Evolutionary conservation across 2,797 vertebrate species (phyloP), one percentile per base, ranked within the genome.

Genomic region (Buceros bicornis): DNA sequence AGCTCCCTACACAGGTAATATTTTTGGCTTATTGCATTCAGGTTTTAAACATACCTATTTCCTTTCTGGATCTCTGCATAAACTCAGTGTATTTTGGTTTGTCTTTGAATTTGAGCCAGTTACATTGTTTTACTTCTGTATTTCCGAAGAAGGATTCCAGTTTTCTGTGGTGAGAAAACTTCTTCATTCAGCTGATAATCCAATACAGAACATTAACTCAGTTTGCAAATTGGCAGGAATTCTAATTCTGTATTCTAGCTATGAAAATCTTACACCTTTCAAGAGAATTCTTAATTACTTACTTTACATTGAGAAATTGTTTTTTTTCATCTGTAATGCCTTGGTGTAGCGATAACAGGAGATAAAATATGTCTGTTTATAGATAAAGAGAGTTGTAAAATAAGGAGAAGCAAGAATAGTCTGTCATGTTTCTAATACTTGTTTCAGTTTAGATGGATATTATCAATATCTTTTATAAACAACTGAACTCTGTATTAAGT

Each of bases 1-100:
- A 99, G 86, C 99, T 99, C 16, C 99, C 99, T 21, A 98, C 98
- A 60, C 99, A 99, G 99, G 99, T 99, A 97, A 87, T 66, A 10
- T 19, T 70, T 94, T 45, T 70, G 18, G 2, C 19, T 67, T 93
- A 58, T 3, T 85, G 40, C 13, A 3, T 48, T 87, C 25, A 61
- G 28, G 28, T 90, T 82, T 85, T 82, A 43, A 90, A 37, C 2
- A 7, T 53, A n/a, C 15, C 69, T 78, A 15, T 93, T 93, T 87
- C 47, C 28, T 48, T 83, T 91, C 31, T 86, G 67, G 86, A 61
- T 80, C 58, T 57, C 12, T 80, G 20, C 20, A 24, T 79, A 72
- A 87, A 21, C n/a, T 62, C 28, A 28, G 19, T 42, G 29, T 72
- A 65, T 57, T 92, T 94, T 72, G 31, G 21, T 78, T 80, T 90